These are phyloP conservation scores for Ciconia boyciana DNA, from an alignment of 2,113 vertebrate genomes.

Conservation along the genomic window DNA sequence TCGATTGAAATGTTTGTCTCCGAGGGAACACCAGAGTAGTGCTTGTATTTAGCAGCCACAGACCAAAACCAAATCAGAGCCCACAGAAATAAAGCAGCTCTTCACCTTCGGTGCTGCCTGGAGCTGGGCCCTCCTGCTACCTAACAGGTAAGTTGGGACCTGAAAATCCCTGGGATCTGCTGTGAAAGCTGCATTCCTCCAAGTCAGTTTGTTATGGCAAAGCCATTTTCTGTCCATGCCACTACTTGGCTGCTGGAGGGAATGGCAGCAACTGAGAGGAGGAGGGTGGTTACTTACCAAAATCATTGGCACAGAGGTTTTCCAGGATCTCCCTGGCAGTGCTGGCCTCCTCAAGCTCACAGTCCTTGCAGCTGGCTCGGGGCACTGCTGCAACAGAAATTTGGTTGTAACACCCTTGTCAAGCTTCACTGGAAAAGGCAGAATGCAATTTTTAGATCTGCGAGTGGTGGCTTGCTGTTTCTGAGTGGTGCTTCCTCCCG, in stretches of 20 bases:
- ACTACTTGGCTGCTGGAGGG: background rate
- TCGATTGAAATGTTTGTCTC: background rate
- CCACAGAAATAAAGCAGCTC: background rate
- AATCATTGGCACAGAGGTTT: constrained; percentile 80
- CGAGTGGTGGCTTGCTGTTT: background rate
- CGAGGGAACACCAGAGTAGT: background rate
- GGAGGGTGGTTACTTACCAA: constrained; percentile 71
- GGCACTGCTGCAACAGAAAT: constrained; percentile 69
- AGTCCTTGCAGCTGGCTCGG: constrained; percentile 82
- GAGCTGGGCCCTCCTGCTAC: background rate
- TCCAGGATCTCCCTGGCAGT: constrained; percentile 79
- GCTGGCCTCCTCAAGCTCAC: constrained; percentile 78
- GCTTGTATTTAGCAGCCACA: background rate
- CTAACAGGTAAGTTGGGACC: background rate
- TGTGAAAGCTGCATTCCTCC: background rate
- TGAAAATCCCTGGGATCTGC: background rate
- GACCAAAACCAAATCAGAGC: background rate
- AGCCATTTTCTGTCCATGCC: background rate
- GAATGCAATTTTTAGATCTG: background rate
- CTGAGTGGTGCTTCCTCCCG: background rate
- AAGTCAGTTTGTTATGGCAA: background rate
- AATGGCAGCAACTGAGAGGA: background rate
- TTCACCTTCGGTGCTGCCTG: background rate
- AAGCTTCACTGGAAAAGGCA: background rate
- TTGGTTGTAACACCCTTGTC: background rate